Evolutionary conservation across 2,888 invertebrate genomes (phyloP), one percentile per base, ranked within the genome.

Genomic region (Horisme vitalbata): DNA sequence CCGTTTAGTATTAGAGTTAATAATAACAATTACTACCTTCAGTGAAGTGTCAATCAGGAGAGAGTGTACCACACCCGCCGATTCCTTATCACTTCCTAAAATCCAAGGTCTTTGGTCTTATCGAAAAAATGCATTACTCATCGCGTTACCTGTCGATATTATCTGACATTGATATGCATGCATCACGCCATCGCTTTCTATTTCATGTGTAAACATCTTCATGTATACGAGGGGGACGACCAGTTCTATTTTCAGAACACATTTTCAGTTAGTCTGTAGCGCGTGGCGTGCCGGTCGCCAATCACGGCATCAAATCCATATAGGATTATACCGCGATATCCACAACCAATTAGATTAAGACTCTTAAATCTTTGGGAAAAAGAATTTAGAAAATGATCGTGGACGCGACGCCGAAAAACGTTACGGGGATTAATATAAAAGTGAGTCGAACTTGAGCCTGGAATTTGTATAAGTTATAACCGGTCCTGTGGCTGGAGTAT

Each of bases 211-310:
- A 45, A 37, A 24, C 37, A n/a, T 32, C 41, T 35, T n/a, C n/a
- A n/a, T 18, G 1, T 18, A 59, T 30, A 70, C 78, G 79, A 77
- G 80, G 84, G 78, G 79, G 68, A 18, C 18, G 3, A 58, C 68
- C 67, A 72, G 75, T 77, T 82, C 85, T 88, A 88, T 89, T 88
- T 88, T 83, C 70, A 83, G 84, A 73, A 68, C 70, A 69, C 76
- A 79, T 75, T 86, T 85, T 86, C 88, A 87, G 86, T 85, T 82
- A 83, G 80, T 66, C 68, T 56, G 39, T 41, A 59, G 70, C 78
- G 82, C 73, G 79, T 65, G 75, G 74, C 79, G 79, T 68, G 79
- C 66, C 71, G 72, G 81, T 73, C 78, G 82, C 77, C 71, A 68
- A 73, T 53, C 58, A 54, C 67, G 66, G 58, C 59, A 32, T 55